Percentiles rank a stretch among this genome's conserved stretches.
Evolutionary conservation across 2,888 invertebrate genomes (phyloP).

Genomic region (Tinea pellionella): DNA sequence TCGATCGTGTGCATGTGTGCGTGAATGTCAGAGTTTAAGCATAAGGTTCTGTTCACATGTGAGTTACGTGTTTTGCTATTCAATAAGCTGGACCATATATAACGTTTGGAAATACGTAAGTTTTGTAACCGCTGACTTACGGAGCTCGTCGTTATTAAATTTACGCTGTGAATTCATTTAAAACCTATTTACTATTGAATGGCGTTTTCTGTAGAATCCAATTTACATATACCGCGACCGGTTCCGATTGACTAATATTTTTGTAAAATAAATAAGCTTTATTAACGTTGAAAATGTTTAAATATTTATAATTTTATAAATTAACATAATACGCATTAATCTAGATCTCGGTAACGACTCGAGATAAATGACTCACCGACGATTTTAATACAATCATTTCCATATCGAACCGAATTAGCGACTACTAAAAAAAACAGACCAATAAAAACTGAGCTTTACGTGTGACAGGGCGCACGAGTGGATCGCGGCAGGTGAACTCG

Average conservation of each 20-base stretch:
- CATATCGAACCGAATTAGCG: neutral
- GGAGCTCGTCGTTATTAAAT: neutral
- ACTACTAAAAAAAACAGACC: neutral
- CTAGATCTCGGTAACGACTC: neutral
- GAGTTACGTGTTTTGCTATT: constrained; percentile 9
- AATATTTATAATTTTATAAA: neutral
- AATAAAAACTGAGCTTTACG: constrained; percentile 24
- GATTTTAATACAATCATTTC: neutral
- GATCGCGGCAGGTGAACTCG: constrained; percentile 50
- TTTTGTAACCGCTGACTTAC: constrained; percentile 5
- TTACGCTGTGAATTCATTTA: constrained; percentile 1
- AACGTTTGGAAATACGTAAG: neutral
- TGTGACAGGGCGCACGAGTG: constrained; percentile 63
- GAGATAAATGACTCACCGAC: neutral
- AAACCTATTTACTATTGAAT: constrained; percentile 1
- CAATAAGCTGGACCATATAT: constrained; percentile 3
- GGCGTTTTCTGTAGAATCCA: neutral
- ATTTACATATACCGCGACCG: constrained; percentile 9
- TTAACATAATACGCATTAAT: neutral
- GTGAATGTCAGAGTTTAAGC: constrained; percentile 58
- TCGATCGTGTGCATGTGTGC: constrained; percentile 37
- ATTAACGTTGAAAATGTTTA: constrained; percentile 2
- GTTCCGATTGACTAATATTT: constrained; percentile 2
- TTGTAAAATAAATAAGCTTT: constrained; percentile 1
- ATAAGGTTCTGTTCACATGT: constrained; percentile 11